Percentiles rank a stretch among this genome's conserved stretches.
Conservation (phyloP, 2,888 invertebrate genomes). For the Nomada fucata region DNA sequence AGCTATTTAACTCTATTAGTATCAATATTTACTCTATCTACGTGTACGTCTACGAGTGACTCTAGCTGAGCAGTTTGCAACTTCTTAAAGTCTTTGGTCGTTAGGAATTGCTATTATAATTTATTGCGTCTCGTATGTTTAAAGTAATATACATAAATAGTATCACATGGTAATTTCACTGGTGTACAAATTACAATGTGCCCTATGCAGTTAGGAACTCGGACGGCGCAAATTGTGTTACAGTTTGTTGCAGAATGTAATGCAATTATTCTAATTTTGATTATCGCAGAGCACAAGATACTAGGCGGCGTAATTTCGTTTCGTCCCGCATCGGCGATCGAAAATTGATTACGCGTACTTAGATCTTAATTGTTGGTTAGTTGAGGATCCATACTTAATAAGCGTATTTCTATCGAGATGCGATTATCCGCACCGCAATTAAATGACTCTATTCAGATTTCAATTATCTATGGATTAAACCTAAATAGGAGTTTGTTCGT, state of each 20-base stretch:
- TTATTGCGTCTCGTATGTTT: slow-evolving; percentile 11
- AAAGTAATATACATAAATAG: slow-evolving; percentile 41
- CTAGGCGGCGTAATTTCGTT: not conserved
- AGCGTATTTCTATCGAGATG: slow-evolving; percentile 31
- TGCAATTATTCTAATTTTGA: slow-evolving; percentile 41
- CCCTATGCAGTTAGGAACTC: slow-evolving; percentile 47
- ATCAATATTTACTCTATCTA: slow-evolving; percentile 15
- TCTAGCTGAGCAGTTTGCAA: slow-evolving; percentile 6
- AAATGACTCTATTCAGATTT: not conserved
- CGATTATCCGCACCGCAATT: not conserved
- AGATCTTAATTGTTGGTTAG: slow-evolving; percentile 22
- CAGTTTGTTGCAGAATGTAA: slow-evolving; percentile 5
- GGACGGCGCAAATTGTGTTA: slow-evolving; percentile 30
- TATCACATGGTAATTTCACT: slow-evolving; percentile 46
- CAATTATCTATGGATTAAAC: not conserved
- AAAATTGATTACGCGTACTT: slow-evolving; percentile 12
- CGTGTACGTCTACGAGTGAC: slow-evolving; percentile 10
- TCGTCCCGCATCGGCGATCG: slow-evolving; percentile 1
- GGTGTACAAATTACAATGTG: slow-evolving; percentile 49
- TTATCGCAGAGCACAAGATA: slow-evolving; percentile 26
- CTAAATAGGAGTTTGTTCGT: not conserved
- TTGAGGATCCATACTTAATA: slow-evolving; percentile 11
- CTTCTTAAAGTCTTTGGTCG: slow-evolving; percentile 53
- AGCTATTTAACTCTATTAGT: not conserved
- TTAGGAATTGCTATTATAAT: slow-evolving; percentile 27